Evolutionary conservation across 2,888 invertebrate species (phyloP), one percentile per base, ranked within the genome.

Genomic region (Deilephila porcellus): DNA sequence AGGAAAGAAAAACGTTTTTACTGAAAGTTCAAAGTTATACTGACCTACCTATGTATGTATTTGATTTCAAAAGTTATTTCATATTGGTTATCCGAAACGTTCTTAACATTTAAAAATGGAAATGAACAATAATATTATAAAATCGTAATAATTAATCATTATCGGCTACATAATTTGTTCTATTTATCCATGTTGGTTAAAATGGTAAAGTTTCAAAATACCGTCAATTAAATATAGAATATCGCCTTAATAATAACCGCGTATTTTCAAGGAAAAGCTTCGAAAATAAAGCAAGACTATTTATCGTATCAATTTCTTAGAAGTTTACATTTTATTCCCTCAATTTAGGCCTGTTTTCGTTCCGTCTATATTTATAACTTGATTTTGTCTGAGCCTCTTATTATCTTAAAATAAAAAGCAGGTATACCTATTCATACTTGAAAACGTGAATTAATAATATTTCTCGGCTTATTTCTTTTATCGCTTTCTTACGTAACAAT

Each of bases 261-360:
- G 14, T 52, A 25, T 52, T 52, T 67, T 25, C 67, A 45, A 17
- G 45, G 25, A 67, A 67, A 67, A 52, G 25, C 67, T 67, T 45
- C 25, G 60, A 60, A 60, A n/a, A 60, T 60, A 20, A 52, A 19
- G 7, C 17, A 14, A 34, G n/a, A n/a, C 7, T n/a, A 60, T 60
- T n/a, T 60, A 63, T 45, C 45, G 45, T 11, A 0, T 45, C 4
- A 32, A 6, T 37, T 11, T 19, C 19, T 56, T 19, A 56, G 53
- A 56, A 56, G 19, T 19, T 56, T 6, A 6, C 53, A 1, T 56
- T 17, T 56, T 56, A 56, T 56, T 56, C 11, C 3, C n/a, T 56
- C 53, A 56, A 56, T 56, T 19, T 56, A 56, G 5, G 53, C 17
- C 53, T 19, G 4, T 56, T 56, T 19, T 17, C 19, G 5, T 45